phyloP scores from a whole-genome alignment of 1,140 invertebrate genomes.

The Aplysia californica region DNA sequence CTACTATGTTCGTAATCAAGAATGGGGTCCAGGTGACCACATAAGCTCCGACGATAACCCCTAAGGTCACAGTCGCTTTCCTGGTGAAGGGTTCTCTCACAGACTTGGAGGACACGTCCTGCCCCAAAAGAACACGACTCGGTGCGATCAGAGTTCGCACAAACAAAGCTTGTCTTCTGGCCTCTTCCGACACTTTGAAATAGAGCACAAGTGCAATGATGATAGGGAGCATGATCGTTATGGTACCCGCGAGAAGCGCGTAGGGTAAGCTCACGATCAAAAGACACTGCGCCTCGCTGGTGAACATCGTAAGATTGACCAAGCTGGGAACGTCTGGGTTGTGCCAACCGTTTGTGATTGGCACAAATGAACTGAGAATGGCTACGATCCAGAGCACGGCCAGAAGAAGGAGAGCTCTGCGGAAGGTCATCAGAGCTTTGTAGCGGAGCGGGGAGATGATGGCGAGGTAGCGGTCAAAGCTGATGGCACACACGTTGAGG shows the following conservation, averaged over 20 bases:
- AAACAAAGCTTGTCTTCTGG: conserved; percentile 55
- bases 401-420: conserved; percentile 86
- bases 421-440: conserved; percentile 90
- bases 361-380: conserved; percentile 94
- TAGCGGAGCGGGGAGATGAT: conserved; percentile 99
- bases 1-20: conserved; percentile 95
- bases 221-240: conserved; percentile 57
- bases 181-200: conserved; percentile 57
- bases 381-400: conserved; percentile 94
- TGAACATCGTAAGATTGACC: conserved; percentile 50
- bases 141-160: conserved; percentile 51
- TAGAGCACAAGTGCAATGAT: conserved; percentile 55
- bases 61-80: conserved; percentile 60
- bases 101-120: conserved; percentile 51
- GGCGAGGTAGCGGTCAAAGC: conserved; percentile 96
- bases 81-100: conserved; percentile 56
- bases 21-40: conserved; percentile 98
- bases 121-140: conserved; percentile 50
- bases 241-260: conserved; percentile 44
- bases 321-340: conserved; percentile 45
- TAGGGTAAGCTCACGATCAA: conserved; percentile 53
- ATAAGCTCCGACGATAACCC: conserved; percentile 77
- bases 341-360: conserved; percentile 93
- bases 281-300: conserved; percentile 46
- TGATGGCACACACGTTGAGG: conserved; percentile 97